phyloP scores from a whole-genome alignment of 2,797 vertebrate genomes.

The Lophotriccus pileatus region DNA sequence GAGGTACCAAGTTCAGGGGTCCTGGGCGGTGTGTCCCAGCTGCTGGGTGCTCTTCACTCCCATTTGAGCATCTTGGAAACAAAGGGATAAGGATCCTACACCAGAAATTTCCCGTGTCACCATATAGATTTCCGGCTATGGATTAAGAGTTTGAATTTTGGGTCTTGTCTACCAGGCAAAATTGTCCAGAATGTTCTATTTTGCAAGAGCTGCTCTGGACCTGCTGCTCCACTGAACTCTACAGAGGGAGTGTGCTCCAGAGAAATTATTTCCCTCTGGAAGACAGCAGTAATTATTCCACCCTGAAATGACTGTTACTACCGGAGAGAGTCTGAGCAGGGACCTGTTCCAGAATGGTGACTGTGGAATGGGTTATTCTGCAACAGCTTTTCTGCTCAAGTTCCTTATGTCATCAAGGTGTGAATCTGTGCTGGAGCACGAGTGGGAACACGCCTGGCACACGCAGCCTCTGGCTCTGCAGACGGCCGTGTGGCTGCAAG shows the following conservation, averaged over 20 bases:
- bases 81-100: neutral
- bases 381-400: neutral
- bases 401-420: neutral
- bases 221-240: neutral
- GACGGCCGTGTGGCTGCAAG: neutral
- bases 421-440: neutral
- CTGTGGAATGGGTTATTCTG: neutral
- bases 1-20: neutral
- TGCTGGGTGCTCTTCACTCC: neutral
- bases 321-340: neutral
- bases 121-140: neutral
- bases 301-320: neutral
- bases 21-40: neutral
- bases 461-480: rapidly evolving
- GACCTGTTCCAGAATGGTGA: neutral
- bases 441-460: neutral
- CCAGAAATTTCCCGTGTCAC: neutral
- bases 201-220: neutral
- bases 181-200: neutral
- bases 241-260: neutral
- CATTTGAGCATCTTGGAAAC: rapidly evolving
- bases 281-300: neutral
- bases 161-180: neutral
- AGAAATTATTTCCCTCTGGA: neutral
- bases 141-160: neutral